phyloP scores from a whole-genome alignment of 2,113 vertebrate species.

The Odocoileus virginianus region DNA sequence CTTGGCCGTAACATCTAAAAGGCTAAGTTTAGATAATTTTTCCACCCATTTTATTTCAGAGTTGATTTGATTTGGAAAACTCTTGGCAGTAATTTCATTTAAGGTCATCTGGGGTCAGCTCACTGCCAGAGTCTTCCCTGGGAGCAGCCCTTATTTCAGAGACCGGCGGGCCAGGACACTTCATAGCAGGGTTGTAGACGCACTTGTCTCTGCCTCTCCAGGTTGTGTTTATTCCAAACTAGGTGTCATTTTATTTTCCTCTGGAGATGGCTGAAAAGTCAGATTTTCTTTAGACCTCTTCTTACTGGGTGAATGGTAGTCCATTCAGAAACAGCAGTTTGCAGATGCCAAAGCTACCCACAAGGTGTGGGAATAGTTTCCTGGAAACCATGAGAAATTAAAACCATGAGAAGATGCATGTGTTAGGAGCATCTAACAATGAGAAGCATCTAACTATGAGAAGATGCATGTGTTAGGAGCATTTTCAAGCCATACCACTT shows the following conservation, averaged over 20 bases:
- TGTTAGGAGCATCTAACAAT: not conserved
- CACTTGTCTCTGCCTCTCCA: not conserved
- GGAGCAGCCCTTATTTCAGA: conserved; percentile 59
- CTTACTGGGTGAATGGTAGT: not conserved
- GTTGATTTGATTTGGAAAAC: conserved; percentile 82
- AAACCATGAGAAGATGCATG: not conserved
- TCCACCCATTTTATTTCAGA: conserved; percentile 75
- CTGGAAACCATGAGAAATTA: not conserved
- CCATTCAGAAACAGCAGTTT: not conserved
- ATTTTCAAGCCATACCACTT: not conserved
- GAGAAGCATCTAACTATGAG: too few relatives aligned
- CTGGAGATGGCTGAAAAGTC: not conserved
- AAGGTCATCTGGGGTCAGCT: conserved; percentile 68
- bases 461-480: not conserved
- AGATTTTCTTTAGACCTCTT: not conserved
- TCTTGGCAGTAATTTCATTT: conserved; percentile 78
- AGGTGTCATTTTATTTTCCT: conserved; percentile 21
- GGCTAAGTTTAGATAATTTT: conserved; percentile 75
- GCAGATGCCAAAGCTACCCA: not conserved
- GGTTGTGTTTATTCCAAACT: conserved; percentile 14
- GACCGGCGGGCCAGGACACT: not conserved
- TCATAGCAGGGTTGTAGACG: not conserved
- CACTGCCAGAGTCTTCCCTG: conserved; percentile 57
- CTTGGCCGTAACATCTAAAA: conserved; percentile 71
- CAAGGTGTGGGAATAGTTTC: not conserved